Percentiles rank a stretch among this genome's conserved stretches.
Conservation (phyloP, 2,888 invertebrate genomes). For the Pediacus dermestoides region DNA sequence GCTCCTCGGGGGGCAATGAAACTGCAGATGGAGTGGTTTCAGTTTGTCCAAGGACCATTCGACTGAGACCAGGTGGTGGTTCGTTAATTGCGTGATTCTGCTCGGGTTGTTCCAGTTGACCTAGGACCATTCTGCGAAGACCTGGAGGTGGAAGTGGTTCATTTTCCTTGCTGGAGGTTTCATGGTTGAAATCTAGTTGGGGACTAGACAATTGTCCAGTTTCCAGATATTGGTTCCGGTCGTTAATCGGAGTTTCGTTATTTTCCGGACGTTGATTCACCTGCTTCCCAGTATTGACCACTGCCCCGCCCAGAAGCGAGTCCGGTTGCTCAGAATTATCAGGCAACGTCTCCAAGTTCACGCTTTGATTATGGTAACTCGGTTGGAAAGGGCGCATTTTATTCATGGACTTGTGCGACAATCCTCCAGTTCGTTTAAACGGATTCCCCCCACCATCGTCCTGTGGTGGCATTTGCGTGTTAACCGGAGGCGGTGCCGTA, state of each 20-base stretch:
- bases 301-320: conserved; percentile 35
- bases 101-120: conserved; percentile 56
- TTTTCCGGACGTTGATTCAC: conserved; percentile 52
- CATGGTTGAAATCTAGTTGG: conserved; percentile 13
- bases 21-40: conserved; percentile 29
- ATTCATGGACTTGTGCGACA: conserved; percentile 1
- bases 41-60: conserved; percentile 60
- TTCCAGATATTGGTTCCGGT: conserved; percentile 73
- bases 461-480: conserved; percentile 28
- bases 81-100: conserved; percentile 30
- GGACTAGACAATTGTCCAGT: conserved; percentile 66
- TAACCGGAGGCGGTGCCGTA: conserved; percentile 37
- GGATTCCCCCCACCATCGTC: conserved; percentile 37
- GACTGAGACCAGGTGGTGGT: conserved; percentile 62
- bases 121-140: conserved; percentile 61
- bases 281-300: conserved; percentile 3
- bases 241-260: conserved; percentile 63
- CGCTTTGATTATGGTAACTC: conserved; percentile 47
- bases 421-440: conserved; percentile 35
- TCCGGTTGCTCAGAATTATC: conserved; percentile 68
- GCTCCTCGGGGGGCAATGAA: conserved; percentile 38
- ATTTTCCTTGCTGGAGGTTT: conserved; percentile 17
- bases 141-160: conserved; percentile 62
- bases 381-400: conserved; percentile 43
- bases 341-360: conserved; percentile 63